Evolutionary conservation across 2,113 vertebrate species (phyloP), one percentile per base, ranked within the genome.

Genomic region (Pteruthius melanotis): DNA sequence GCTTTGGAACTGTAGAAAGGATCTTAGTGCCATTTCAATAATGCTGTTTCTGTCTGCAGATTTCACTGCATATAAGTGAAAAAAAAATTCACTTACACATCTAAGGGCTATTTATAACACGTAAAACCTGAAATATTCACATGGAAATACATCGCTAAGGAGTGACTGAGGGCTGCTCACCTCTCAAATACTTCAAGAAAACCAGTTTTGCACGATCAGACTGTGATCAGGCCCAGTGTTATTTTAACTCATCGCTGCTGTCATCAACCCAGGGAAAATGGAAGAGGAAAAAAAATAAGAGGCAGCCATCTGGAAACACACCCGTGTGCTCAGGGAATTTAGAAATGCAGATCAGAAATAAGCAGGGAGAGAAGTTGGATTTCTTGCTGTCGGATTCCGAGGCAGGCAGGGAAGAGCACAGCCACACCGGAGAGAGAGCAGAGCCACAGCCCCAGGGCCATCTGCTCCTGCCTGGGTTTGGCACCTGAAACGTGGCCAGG

Each of bases 341-440:
- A 13, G 53, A 88, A 70, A 70, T 9, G 49, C 15, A 35, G 64
- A 39, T 87, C 54, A 44, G 16, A 2, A 15, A 47, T 10, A 63
- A 85, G n/a, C 2, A 6, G 39, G 53, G 54, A 80, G 50, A 27
- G 63, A 59, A 86, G 24, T 23, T 50, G 18, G 56, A 40, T 54
- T 39, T 39, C 8, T 77, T 1, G 3, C 31, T 22, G 12, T 3
- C 0, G 0, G 50, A 31, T 47, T 40, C 2, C 0, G 23, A 21
- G 50, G 85, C 27, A 50, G 77, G 69, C 87, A 66, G 87, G 69
- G 45, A 89, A 75, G 69, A 63, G 78, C 28, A 47, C 89, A 83
- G 81, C 31, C 19, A 14, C 53, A 33, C 4, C 3, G 1, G 0
- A 57, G 53, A n/a, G n/a, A n/a, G 52, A 14, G 9, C 42, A 82